Evolutionary conservation across 2,888 invertebrate genomes (phyloP), one percentile per base, ranked within the genome.

Genomic region (Erebia epiphron): DNA sequence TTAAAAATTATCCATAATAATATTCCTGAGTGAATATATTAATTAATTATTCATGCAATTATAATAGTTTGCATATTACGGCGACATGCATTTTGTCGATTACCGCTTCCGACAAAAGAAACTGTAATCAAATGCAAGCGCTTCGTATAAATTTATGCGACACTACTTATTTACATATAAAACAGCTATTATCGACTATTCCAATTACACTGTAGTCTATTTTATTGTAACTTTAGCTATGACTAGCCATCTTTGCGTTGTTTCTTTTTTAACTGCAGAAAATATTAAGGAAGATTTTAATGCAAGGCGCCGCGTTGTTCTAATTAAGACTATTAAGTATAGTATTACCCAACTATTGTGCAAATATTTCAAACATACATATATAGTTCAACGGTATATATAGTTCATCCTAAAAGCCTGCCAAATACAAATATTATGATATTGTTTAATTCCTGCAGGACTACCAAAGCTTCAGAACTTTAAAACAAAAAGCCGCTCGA

Each of bases 31-130:
- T 66, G 46, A 49, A 56, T 43, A 35, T 7, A 35, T 70, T n/a
- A 13, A 66, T 52, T 18, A 50, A 68, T 71, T 68, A 64, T 64
- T 26, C 52, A 64, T 64, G 64, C 58, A 68, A 54, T 60, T 67
- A 68, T 60, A 71, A 57, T 56, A 35, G 46, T 50, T 56, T 64
- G 70, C 61, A 67, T 68, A 65, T 68, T 64, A 62, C 35, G 16
- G 56, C 11, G 54, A 64, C 68, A 71, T 71, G 71, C 71, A 68
- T 65, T 61, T 61, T 18, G 54, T 61, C 65, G 52, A 65, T 71
- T 68, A 71, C 60, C 26, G 64, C n/a, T 60, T 60, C 58, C 70
- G 66, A 66, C 61, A 61, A 70, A 70, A 46, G 54, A 67, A 61
- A 61, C 21, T 13, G 43, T 70, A 56, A 66, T 56, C 61, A 35